Evolutionary conservation across 2,888 invertebrate species (phyloP).

Genomic region (Melitaea athalia): DNA sequence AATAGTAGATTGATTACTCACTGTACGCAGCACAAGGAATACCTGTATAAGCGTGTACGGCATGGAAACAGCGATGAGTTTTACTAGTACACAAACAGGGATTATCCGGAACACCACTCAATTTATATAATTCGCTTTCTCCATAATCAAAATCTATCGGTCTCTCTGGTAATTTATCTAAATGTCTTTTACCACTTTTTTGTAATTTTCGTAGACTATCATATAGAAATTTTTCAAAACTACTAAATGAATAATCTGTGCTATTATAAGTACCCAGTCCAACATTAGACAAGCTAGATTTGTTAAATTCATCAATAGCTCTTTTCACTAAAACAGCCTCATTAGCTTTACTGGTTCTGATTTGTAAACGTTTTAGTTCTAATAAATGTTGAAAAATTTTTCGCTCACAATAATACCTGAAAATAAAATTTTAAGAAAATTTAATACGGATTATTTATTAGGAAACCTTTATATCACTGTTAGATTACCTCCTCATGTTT

Average conservation of each 20-base stretch:
- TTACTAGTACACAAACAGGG: slow-evolving; percentile 92
- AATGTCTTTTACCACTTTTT: slow-evolving; percentile 84
- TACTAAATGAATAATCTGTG: slow-evolving; percentile 86
- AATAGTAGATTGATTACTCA: slow-evolving; percentile 70
- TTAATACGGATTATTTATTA: not conserved
- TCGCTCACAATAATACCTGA: slow-evolving; percentile 93
- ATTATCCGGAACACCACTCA: slow-evolving; percentile 86
- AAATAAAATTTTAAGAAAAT: slow-evolving; percentile 9
- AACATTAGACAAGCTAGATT: slow-evolving; percentile 86
- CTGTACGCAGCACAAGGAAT: slow-evolving; percentile 93
- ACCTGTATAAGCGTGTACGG: slow-evolving; percentile 94
- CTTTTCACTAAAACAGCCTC: slow-evolving; percentile 94
- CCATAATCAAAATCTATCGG: slow-evolving; percentile 79
- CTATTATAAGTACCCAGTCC: slow-evolving; percentile 85
- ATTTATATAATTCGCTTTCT: slow-evolving; percentile 82
- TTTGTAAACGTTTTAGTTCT: slow-evolving; percentile 95
- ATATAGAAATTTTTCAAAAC: slow-evolving; percentile 94
- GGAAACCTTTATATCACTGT: not conserved
- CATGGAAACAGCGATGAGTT: slow-evolving; percentile 94
- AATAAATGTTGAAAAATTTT: slow-evolving; percentile 96
- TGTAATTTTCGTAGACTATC: slow-evolving; percentile 91
- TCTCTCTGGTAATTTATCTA: slow-evolving; percentile 83
- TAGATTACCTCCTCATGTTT: slow-evolving; percentile 89
- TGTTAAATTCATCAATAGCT: slow-evolving; percentile 91
- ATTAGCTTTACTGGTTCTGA: slow-evolving; percentile 93